Percentiles rank a stretch among this genome's conserved stretches.
These are phyloP conservation scores for Pararge aegeria DNA, from an alignment of 1,140 invertebrate species.

Conservation along the genomic window DNA sequence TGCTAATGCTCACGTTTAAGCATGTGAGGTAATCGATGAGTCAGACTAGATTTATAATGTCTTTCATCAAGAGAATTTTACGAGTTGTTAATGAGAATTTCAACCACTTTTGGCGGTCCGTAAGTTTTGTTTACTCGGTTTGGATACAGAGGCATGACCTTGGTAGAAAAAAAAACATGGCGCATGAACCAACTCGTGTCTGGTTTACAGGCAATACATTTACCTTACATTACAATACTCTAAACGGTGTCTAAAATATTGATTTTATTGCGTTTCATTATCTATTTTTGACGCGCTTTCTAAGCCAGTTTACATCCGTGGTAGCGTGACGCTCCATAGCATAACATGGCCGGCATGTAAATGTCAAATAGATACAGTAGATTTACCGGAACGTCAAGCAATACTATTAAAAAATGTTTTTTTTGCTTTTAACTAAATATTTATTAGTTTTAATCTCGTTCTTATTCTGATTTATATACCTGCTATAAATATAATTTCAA, in stretches of 20 bases:
- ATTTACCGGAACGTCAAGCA: constrained; percentile 17
- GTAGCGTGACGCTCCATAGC: constrained; percentile 71
- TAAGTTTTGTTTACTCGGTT: constrained; percentile 74
- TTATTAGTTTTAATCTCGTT: neutral
- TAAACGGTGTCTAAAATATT: constrained; percentile 40
- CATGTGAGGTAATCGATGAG: constrained; percentile 68
- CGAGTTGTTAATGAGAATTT: constrained; percentile 10
- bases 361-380: constrained; percentile 49
- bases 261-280: constrained; percentile 53
- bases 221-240: constrained; percentile 22
- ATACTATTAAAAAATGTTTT: constrained; percentile 25
- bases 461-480: neutral
- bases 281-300: constrained; percentile 62
- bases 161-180: constrained; percentile 76
- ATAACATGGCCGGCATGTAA: constrained; percentile 75
- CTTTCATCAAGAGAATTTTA: constrained; percentile 22
- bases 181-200: constrained; percentile 65
- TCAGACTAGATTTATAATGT: constrained; percentile 36
- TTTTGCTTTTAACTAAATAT: neutral
- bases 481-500: neutral
- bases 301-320: constrained; percentile 54
- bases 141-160: constrained; percentile 73
- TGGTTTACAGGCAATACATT: constrained; percentile 45
- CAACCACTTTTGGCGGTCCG: constrained; percentile 29
- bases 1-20: constrained; percentile 45